These are phyloP conservation scores for Dryadula phaetusa DNA, from an alignment of 2,888 invertebrate genomes.

Conservation along the genomic window DNA sequence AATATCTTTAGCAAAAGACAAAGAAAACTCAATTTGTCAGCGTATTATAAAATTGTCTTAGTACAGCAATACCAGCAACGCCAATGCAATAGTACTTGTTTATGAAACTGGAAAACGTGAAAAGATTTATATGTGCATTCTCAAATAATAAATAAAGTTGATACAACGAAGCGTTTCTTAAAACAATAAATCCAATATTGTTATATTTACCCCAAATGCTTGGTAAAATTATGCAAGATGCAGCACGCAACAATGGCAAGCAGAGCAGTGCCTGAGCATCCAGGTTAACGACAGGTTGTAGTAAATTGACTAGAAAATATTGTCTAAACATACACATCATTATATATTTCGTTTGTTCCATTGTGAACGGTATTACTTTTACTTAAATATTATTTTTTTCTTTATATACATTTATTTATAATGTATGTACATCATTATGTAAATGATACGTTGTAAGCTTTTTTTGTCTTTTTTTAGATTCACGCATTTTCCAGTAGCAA, in stretches of 20 bases:
- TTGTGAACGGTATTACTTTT: constrained; percentile 17
- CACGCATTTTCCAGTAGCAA: too few relatives aligned
- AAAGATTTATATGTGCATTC: too few relatives aligned
- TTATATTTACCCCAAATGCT: constrained; percentile 17
- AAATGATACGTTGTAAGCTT: not conserved
- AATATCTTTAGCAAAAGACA: too few relatives aligned
- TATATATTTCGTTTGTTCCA: constrained; percentile 19
- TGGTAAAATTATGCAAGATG: constrained; percentile 29
- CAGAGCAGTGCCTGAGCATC: constrained; percentile 33
- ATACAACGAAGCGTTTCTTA: not conserved
- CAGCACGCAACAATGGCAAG: constrained; percentile 38
- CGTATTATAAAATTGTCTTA: too few relatives aligned
- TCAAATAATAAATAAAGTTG: not conserved
- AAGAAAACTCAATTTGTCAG: too few relatives aligned
- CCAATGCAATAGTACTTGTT: too few relatives aligned
- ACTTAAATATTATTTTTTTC: not conserved
- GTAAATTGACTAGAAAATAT: constrained; percentile 33
- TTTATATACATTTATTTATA: not conserved
- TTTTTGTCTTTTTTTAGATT: too few relatives aligned
- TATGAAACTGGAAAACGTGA: too few relatives aligned
- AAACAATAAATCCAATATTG: constrained; percentile 2
- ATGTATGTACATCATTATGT: not conserved
- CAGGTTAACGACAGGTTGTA: constrained; percentile 32
- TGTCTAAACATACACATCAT: constrained; percentile 14
- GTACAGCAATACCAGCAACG: too few relatives aligned